phyloP scores from a whole-genome alignment of 2,113 vertebrate genomes.

The Laterallus jamaicensis region DNA sequence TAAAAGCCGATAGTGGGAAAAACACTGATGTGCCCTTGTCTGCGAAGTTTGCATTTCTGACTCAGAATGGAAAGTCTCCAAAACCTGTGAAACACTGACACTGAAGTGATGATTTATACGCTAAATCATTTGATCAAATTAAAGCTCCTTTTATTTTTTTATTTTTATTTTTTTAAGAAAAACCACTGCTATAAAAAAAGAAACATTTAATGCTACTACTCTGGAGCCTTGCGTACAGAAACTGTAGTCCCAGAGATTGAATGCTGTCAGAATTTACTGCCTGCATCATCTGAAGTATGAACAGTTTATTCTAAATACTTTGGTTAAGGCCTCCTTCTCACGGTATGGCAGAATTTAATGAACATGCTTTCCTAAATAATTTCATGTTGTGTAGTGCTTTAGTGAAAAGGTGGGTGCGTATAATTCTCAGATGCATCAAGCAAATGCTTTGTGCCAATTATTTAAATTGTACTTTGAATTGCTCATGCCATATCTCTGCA shows the following conservation, averaged over 20 bases:
- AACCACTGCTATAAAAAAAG: background rate
- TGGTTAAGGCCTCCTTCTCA: background rate
- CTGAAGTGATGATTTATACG: background rate
- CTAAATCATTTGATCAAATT: conserved; percentile 43
- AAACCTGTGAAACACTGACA: background rate
- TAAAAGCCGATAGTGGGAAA: background rate
- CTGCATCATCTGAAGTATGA: conserved; percentile 20
- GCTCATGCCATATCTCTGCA: background rate
- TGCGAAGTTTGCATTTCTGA: background rate
- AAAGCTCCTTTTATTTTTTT: background rate
- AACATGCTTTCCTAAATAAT: conserved; percentile 34
- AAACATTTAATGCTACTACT: conserved; percentile 11
- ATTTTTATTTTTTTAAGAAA: background rate
- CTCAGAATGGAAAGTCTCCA: background rate
- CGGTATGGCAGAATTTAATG: conserved; percentile 48
- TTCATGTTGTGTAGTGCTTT: conserved; percentile 24
- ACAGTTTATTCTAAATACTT: conserved; percentile 60
- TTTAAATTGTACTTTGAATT: background rate
- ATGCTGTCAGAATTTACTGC: conserved; percentile 48
- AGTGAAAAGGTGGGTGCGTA: background rate
- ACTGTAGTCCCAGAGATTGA: background rate
- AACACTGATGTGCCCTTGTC: background rate
- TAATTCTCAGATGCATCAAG: conserved; percentile 18
- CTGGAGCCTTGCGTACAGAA: background rate
- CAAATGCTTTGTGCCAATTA: conserved; percentile 6